Evolutionary conservation across 2,113 vertebrate genomes (phyloP).

Genomic region (Sprattus sprattus): DNA sequence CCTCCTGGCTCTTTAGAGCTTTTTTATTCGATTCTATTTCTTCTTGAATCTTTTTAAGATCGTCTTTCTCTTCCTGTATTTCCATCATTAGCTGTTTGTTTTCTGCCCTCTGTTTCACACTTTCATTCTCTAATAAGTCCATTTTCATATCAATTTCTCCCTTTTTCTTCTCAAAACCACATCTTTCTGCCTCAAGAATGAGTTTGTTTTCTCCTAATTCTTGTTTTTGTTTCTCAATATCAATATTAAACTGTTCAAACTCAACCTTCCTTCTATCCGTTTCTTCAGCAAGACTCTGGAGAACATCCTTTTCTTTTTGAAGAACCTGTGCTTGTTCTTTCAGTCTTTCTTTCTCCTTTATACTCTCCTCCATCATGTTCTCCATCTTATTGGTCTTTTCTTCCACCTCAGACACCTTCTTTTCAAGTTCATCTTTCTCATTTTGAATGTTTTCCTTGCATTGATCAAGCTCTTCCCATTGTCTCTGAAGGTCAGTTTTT

Average conservation of each 20-base stretch:
- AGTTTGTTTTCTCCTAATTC: background rate
- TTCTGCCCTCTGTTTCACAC: background rate
- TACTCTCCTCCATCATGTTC: background rate
- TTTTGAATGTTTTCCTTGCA: background rate
- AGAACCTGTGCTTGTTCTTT: background rate
- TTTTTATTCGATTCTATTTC: background rate
- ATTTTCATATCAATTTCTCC: no score
- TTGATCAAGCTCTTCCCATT: background rate
- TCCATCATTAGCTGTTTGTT: background rate
- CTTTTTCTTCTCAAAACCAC: no score
- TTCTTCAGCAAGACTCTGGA: slow-evolving; percentile 7
- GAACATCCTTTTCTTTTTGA: slow-evolving; percentile 2
- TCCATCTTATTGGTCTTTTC: background rate
- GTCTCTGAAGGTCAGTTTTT: background rate
- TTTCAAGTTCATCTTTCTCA: background rate
- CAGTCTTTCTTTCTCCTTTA: background rate
- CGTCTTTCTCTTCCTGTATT: background rate
- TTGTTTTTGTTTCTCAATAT: background rate
- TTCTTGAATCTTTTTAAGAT: background rate
- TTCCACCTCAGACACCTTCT: background rate
- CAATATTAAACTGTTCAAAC: background rate
- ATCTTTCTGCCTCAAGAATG: background rate
- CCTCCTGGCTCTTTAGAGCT: background rate
- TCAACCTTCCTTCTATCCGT: no score
- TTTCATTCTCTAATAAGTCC: slow-evolving; percentile 28